Evolutionary conservation across 2,113 vertebrate genomes (phyloP).

Genomic region (Sylvia atricapilla): DNA sequence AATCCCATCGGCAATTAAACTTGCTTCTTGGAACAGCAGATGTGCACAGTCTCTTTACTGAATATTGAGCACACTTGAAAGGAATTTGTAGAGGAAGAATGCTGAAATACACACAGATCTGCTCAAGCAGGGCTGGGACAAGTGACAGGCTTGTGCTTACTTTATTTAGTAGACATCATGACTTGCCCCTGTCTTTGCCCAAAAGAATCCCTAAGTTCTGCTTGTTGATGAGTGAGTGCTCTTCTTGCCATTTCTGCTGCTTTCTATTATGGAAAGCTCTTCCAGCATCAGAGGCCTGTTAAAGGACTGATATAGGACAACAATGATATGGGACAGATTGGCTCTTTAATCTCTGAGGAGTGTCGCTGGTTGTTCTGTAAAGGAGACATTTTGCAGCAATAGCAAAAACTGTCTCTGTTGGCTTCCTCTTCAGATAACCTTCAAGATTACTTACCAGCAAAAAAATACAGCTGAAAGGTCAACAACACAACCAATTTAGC

Average conservation of each 20-base stretch:
- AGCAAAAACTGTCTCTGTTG: not conserved
- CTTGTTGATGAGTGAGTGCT: not conserved
- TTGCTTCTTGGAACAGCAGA: conserved; percentile 73
- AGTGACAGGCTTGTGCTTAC: not conserved
- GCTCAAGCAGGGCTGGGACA: not conserved
- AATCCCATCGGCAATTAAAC: conserved; percentile 73
- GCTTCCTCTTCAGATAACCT: not conserved
- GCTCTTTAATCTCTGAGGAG: not conserved
- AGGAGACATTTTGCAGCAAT: not conserved
- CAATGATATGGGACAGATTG: not conserved
- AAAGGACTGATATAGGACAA: not conserved
- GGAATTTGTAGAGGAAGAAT: conserved; percentile 27
- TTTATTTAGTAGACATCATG: not conserved
- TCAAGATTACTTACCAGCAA: not conserved
- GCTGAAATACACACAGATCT: not conserved
- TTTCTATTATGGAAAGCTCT: not conserved
- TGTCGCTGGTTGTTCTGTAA: not conserved
- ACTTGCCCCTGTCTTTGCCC: not conserved
- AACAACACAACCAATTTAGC: not conserved
- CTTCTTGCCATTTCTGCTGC: not conserved
- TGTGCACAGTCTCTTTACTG: conserved; percentile 53
- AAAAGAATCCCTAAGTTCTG: not conserved
- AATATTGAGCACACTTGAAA: conserved; percentile 63
- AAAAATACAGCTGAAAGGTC: not conserved
- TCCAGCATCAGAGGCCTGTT: not conserved